These are phyloP conservation scores for Cantharis flavilabris DNA, from an alignment of 2,888 invertebrate species.

Conservation along the genomic window DNA sequence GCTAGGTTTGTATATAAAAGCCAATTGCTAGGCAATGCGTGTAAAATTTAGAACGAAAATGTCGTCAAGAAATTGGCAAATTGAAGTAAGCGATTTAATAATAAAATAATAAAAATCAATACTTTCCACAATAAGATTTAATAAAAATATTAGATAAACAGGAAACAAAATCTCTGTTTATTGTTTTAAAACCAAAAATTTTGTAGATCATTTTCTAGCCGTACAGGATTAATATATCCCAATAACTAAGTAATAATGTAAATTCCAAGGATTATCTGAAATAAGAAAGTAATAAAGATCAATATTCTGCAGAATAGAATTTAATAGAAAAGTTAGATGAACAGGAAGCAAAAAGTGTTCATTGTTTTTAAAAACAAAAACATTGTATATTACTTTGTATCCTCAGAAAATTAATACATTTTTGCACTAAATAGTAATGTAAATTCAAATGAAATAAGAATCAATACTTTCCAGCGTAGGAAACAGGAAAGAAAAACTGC, in stretches of 20 bases:
- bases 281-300: no score
- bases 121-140: slow-evolving; percentile 2
- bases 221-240: no score
- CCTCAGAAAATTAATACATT: no score
- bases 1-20: slow-evolving; percentile 21
- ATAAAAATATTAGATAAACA: neutral
- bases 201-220: no score
- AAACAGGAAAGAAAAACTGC: neutral
- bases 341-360: no score
- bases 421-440: no score
- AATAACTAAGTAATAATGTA: no score
- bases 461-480: slow-evolving; percentile 9
- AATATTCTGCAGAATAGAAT: no score
- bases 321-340: no score
- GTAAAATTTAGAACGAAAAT: slow-evolving; percentile 17
- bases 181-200: neutral
- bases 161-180: neutral
- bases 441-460: slow-evolving; percentile 7
- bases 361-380: no score
- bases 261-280: no score
- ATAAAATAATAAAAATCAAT: slow-evolving; percentile 20
- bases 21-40: slow-evolving; percentile 21
- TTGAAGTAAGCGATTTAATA: slow-evolving; percentile 12
- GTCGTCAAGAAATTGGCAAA: neutral
- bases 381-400: no score